Evolutionary conservation across 2,113 vertebrate species (phyloP), one percentile per base, ranked within the genome.

Genomic region (Prunella himalayana): DNA sequence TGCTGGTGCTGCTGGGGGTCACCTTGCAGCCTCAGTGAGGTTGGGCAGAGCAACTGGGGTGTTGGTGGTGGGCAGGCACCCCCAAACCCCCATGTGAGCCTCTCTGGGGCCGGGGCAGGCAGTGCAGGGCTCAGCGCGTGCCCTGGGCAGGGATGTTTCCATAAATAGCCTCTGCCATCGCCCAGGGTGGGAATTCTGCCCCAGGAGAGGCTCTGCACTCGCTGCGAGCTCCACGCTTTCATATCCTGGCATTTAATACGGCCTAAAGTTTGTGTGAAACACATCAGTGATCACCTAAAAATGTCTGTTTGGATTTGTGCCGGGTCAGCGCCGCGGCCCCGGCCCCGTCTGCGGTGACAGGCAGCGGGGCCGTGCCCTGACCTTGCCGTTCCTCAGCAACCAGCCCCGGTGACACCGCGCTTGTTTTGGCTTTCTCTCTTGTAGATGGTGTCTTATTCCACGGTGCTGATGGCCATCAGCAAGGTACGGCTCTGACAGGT

Each of bases 371-470:
- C 79, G 3, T 92, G 88, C 93, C 95, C 92, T 91, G 96, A 95
- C 96, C 96, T 96, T 70, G 80, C 75, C 1, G 54, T 65, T 87
- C 86, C 87, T 83, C 78, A 10, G 96, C 94, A 59, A 71, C 79
- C 2, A 31, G 70, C 70, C 87, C 79, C 79, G 0, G 63, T 54
- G 63, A 76, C 87, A 90, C 79, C 21, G n/a, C 41, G 25, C 71
- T 82, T 90, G 79, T 87, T 72, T 93, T 86, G 82, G 22, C 68
- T 79, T 77, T 89, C 51, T 84, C 53, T 77, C 68, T 86, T 76
- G 21, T 88, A 99, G 99, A 99, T 99, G 99, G 99, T 99, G 97
- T 99, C 99, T 31, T 99, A 99, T 95, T 99, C 99, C 83, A 99
- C 99, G 25, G 98, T 99, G 35, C 98, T 99, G 92, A 98, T 96